These are phyloP conservation scores for Lutjanus erythropterus DNA, from an alignment of 2,113 vertebrate species.

Conservation along the genomic window DNA sequence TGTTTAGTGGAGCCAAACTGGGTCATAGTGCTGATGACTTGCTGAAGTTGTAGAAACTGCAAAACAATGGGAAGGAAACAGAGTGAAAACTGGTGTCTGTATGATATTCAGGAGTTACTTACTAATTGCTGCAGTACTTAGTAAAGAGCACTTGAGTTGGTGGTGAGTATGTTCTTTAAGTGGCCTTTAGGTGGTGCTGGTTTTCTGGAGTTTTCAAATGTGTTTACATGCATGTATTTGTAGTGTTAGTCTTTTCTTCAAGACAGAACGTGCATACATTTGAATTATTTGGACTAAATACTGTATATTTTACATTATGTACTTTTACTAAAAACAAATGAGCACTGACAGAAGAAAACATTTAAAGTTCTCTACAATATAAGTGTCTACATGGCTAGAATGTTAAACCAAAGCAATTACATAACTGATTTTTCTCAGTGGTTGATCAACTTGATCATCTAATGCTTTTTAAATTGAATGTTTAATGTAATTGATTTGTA, in stretches of 20 bases:
- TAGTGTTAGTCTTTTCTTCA: not conserved
- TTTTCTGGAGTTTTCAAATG: not conserved
- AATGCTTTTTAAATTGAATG: not conserved
- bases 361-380: not conserved
- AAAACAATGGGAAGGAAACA: not conserved
- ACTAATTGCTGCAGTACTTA: not conserved
- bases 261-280: not conserved
- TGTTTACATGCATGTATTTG: not conserved
- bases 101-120: not conserved
- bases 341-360: not conserved
- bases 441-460: not conserved
- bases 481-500: not conserved
- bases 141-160: not conserved
- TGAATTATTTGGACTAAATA: not conserved
- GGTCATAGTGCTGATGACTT: not conserved
- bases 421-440: not conserved
- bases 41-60: not conserved
- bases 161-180: not conserved
- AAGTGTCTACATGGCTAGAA: not conserved
- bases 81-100: not conserved
- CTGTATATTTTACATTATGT: not conserved
- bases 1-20: constrained; percentile 2
- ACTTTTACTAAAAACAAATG: not conserved
- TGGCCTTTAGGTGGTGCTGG: constrained; percentile 28
- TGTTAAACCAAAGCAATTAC: not conserved